A percentile compares a stretch with the other conserved stretches of the same genome.
Conservation (phyloP, 1,140 invertebrate species). For the Platorchestia sp. region DNA sequence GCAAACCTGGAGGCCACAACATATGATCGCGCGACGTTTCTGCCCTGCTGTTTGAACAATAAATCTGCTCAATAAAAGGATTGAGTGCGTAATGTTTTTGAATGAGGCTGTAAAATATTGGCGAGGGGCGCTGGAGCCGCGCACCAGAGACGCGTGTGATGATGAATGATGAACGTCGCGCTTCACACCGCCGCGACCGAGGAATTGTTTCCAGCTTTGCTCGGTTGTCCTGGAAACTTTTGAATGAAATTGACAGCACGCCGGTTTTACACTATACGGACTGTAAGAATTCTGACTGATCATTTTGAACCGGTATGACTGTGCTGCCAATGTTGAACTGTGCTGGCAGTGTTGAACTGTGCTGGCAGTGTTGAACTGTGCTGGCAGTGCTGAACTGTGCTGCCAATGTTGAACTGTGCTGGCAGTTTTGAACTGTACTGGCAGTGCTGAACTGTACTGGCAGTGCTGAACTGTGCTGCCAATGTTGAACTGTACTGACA, state of each 20-base stretch:
- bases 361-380: too few relatives aligned
- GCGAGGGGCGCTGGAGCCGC: conserved; percentile 5
- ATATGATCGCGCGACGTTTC: not conserved
- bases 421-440: too few relatives aligned
- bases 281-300: too few relatives aligned
- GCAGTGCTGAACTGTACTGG: not conserved
- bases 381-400: too few relatives aligned
- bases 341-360: too few relatives aligned
- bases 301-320: too few relatives aligned
- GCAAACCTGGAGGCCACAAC: not conserved
- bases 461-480: too few relatives aligned
- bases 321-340: too few relatives aligned
- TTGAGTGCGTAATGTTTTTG: conserved; percentile 52
- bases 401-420: too few relatives aligned
- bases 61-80: conserved; percentile 53
- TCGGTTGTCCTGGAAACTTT: not conserved
- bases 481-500: too few relatives aligned
- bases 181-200: not conserved
- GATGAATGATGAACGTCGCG: not conserved
- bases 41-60: conserved; percentile 23
- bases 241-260: not conserved
- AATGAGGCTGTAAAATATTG: conserved; percentile 53
- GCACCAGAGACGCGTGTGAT: not conserved
- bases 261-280: too few relatives aligned
- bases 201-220: not conserved